phyloP scores from a whole-genome alignment of 1,140 invertebrate species.

The Cyrtorhinus lividipennis region DNA sequence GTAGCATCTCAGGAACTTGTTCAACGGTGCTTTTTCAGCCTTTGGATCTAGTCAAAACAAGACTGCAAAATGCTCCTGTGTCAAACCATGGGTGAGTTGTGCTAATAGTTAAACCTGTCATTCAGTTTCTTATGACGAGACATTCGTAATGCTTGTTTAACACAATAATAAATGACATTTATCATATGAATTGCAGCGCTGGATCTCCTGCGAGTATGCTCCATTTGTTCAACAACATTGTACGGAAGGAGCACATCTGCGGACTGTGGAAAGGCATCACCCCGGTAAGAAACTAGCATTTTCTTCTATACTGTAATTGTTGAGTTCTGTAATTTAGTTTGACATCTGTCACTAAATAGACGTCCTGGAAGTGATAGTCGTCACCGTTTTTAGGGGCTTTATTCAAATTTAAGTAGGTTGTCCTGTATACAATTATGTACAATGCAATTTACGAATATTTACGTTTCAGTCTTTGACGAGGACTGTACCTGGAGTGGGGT shows the following conservation, averaged over 20 bases:
- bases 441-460: too few relatives aligned
- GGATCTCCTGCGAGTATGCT: conserved; percentile 15
- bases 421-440: too few relatives aligned
- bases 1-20: conserved; percentile 77
- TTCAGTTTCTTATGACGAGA: too few relatives aligned
- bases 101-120: too few relatives aligned
- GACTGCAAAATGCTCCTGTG: conserved; percentile 57
- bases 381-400: too few relatives aligned
- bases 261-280: conserved; percentile 77
- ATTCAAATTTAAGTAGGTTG: too few relatives aligned
- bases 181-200: neutral
- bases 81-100: conserved; percentile 6
- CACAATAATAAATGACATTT: neutral
- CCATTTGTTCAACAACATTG: conserved; percentile 15
- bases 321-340: too few relatives aligned
- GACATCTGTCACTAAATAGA: too few relatives aligned
- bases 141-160: too few relatives aligned
- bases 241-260: conserved; percentile 44
- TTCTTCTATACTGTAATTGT: too few relatives aligned
- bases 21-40: conserved; percentile 85
- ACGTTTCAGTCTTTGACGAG: conserved; percentile 68
- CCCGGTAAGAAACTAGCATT: conserved; percentile 51
- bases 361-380: too few relatives aligned
- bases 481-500: conserved; percentile 76
- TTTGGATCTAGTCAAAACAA: conserved; percentile 78